These are phyloP conservation scores for Phalacrocorax brasilianus DNA, from an alignment of 2,113 vertebrate species.

Conservation along the genomic window DNA sequence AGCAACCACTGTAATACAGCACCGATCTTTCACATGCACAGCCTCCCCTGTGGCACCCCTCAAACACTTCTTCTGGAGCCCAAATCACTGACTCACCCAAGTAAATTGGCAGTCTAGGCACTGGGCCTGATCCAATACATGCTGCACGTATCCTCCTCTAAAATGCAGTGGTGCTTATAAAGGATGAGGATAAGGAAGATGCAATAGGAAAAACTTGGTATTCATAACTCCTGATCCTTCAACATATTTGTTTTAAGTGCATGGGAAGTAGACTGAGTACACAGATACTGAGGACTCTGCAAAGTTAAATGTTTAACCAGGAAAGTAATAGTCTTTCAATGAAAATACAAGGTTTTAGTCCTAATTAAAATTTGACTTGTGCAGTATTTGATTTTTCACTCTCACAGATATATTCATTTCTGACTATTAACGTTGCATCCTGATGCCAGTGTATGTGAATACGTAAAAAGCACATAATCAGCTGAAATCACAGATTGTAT, in stretches of 20 bases:
- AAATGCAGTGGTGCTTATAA: neutral
- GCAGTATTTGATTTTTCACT: neutral
- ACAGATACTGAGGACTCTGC: neutral
- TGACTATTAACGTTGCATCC: neutral
- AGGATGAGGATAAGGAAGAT: neutral
- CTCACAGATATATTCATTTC: neutral
- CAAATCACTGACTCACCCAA: accelerated
- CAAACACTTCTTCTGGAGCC: neutral
- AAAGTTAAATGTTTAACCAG: neutral
- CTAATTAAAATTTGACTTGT: neutral
- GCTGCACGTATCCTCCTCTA: neutral
- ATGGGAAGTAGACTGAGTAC: neutral
- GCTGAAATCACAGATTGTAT: neutral
- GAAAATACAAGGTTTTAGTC: neutral
- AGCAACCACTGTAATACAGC: neutral
- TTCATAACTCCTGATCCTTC: neutral
- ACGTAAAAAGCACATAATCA: neutral
- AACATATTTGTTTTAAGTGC: neutral
- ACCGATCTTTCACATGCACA: neutral
- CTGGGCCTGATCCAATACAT: accelerated
- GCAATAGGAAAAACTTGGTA: neutral
- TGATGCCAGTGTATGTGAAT: neutral
- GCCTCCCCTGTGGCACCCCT: neutral
- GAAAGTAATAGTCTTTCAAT: neutral
- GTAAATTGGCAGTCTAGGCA: neutral